Base-by-base conservation (phyloP, 2,113 vertebrate genomes). In the Leptobrachium ailaonicum region DNA sequence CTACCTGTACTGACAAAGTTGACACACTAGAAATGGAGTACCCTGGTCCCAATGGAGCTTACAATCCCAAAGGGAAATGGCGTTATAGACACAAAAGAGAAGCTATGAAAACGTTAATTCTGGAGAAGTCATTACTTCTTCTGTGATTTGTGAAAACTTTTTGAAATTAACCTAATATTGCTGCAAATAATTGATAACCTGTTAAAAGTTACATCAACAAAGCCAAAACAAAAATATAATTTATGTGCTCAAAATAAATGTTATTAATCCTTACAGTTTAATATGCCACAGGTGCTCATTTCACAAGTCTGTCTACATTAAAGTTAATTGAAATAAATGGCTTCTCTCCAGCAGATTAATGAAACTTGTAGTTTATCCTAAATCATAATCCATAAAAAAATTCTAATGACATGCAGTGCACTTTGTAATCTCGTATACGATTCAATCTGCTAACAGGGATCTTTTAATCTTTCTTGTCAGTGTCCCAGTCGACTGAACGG, bases 391-490 rank as follows among this genome's bases (percentile, higher is more conserved):
- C 1, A 12, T 60, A 50, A 66, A 32, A 43, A 44, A 58, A 77
- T 69, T 13, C 40, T 54, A 77, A 69, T 66, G 66, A 44, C 75
- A 69, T 41, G n/a, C 41, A 44, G 68, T 20, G 75, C 75, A 69
- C 75, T 58, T 69, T 77, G 75, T 60, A 47, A 77, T 77, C 58
- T 41, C 69, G 66, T 66, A 56, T 77, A 66, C 69, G 75, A 66
- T 66, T 77, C 75, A 69, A 77, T 53, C 66, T 66, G 75, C 58
- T 77, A 77, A 77, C 75, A 69, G 75, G 50, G 68, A 70, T 77
- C 66, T 66, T 77, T 77, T 77, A 66, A 77, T 77, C 75, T 77
- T 77, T 70, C 66, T 66, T 77, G 75, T 77, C 75, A 77, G 75
- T 58, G 50, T 58, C 41, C 75, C 75, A 77, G 63, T 77, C 69